Evolutionary conservation across 2,797 vertebrate species (phyloP), one percentile per base, ranked within the genome.

Genomic region (Antennarius maculatus): DNA sequence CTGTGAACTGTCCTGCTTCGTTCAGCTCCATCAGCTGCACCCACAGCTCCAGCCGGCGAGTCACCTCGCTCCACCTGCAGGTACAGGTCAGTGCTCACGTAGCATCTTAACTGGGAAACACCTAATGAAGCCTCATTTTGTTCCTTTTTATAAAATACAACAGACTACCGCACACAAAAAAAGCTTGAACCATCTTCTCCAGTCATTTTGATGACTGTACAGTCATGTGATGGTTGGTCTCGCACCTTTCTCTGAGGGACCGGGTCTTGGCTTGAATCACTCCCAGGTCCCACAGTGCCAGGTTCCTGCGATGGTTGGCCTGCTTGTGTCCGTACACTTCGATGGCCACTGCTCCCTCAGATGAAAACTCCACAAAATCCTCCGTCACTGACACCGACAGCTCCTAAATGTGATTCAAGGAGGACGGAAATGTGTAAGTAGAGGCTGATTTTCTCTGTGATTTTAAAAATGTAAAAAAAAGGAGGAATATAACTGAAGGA

Each of bases 241-340:
- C 2, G 13, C 48, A 98, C 97, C 97, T 95, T 85, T 99, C 97
- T 50, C 96, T 94, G 54, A 99, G 95, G 51, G 95, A 96, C 16
- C 96, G 92, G 28, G 97, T 98, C 90, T 99, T 99, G 79, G 96
- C 96, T 79, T 99, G 97, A 51, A 98, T 98, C 57, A 98, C 97
- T 55, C 96, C 97, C 58, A 98, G 81, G 86, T 99, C 97, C 97
- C 97, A 99, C 47, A 98, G 86, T 0, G 96, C 94, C 60, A 95
- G 93, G 80, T 96, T 98, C 84, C 92, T 95, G 58, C 95, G 94
- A 51, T 96, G 94, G 48, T 96, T 97, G 0, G 87, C 93, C 77
- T 95, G 93, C 78, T 96, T 96, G 89, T 98, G 97, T 0, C 96
- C 97, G 0, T 93, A 98, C 3, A 99, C 95, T 55, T 97, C 96